Base-by-base conservation (phyloP, 2,888 invertebrate species). In the Ypsolopha scabrella region DNA sequence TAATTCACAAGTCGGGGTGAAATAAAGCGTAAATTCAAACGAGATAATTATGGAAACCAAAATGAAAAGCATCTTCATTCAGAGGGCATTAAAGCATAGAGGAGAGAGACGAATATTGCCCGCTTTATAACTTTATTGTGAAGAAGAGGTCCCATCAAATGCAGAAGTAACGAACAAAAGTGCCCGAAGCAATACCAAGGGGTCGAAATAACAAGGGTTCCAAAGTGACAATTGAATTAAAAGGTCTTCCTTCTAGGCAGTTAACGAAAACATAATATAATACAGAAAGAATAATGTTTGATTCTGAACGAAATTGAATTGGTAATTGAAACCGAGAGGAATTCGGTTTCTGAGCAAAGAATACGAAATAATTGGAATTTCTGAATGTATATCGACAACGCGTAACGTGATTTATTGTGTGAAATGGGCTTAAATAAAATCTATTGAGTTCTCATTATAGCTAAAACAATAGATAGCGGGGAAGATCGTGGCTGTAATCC, bases 1-100 rank as follows among this genome's bases (percentile, higher is more conserved):
- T 41, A 36, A 51, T 47, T 47, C n/a, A n/a, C n/a, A n/a, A n/a
- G n/a, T n/a, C n/a, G n/a, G n/a, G n/a, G n/a, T n/a, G n/a, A n/a
- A n/a, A 46, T 8, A 33, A 34, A 34, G 7, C 37, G 46, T 2
- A 36, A 36, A 9, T 37, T 13, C 37, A 9, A 43, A 43, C 35
- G 50, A 50, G 52, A 54, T 54, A 52, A 53, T 53, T 55, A 65
- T 47, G 60, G 59, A 58, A 60, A 65, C 63, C 70, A 67, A 70
- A 6, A 13, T 8, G 43, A 43, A 43, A 7, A 43, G 11, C 43
- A 14, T 43, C 43, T 13, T 43, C 43, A 24, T 24, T 24, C 4
- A 13, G 14, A 43, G 13, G 13, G 13, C 43, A 43, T 13, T 43
- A 43, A 11, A 14, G 43, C 43, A 43, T 38, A 38, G 38, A 38